Evolutionary conservation across 1,140 invertebrate species (phyloP).

Genomic region (Pogonomyrmex barbatus): DNA sequence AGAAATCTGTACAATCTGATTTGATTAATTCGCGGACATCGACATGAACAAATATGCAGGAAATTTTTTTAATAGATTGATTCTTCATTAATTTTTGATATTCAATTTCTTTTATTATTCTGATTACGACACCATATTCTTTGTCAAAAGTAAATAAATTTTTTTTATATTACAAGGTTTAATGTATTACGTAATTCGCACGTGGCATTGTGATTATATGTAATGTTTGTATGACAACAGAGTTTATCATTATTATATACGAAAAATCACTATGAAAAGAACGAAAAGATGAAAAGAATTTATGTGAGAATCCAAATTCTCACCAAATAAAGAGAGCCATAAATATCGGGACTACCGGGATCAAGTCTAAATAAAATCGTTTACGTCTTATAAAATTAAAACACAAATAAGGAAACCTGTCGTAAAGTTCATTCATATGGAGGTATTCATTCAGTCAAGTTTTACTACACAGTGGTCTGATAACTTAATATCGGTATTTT

Average conservation of each 20-base stretch:
- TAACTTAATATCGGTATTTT: constrained; percentile 3
- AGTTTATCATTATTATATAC: not conserved
- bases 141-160: not conserved
- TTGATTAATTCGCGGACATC: no score
- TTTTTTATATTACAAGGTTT: not conserved
- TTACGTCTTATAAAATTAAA: constrained; percentile 73
- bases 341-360: constrained; percentile 34
- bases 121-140: no score
- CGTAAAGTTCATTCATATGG: constrained; percentile 81
- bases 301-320: constrained; percentile 46
- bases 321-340: constrained; percentile 29
- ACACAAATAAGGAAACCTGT: constrained; percentile 68
- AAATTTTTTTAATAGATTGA: no score
- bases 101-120: no score
- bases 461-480: constrained; percentile 30
- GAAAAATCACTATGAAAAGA: constrained; percentile 24
- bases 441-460: constrained; percentile 66
- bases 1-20: no score
- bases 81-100: no score
- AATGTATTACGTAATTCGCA: not conserved
- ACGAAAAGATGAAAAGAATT: constrained; percentile 59
- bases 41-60: no score
- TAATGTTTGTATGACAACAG: not conserved
- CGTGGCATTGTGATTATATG: not conserved
- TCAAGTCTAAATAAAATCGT: constrained; percentile 77